Evolutionary conservation across 2,113 vertebrate genomes (phyloP).

Genomic region (Rynchops niger): DNA sequence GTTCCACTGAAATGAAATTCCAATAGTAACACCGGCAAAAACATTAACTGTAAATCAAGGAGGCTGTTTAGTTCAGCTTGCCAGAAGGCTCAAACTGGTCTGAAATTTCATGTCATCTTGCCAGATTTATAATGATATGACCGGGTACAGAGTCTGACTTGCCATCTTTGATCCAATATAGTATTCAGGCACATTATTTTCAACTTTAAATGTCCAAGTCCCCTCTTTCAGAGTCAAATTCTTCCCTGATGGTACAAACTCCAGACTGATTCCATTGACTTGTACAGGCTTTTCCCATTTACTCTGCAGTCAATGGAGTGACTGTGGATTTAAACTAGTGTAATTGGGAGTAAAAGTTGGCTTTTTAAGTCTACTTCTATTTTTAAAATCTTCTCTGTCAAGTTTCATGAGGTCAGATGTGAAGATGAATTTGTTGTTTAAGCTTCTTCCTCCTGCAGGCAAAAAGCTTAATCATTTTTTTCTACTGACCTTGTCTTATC

Average conservation of each 20-base stretch:
- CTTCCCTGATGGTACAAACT: neutral
- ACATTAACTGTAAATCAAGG: neutral
- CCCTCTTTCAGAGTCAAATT: neutral
- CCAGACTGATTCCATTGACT: neutral
- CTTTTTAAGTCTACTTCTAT: slow-evolving; percentile 40
- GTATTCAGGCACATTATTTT: neutral
- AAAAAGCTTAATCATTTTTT: slow-evolving; percentile 74
- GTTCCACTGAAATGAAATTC: neutral
- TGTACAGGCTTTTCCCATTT: neutral
- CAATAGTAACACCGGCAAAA: neutral
- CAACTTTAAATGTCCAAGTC: neutral
- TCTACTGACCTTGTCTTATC: slow-evolving; percentile 77
- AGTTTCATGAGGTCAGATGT: slow-evolving; percentile 74
- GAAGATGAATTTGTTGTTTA: slow-evolving; percentile 79
- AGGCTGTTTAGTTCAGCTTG: neutral
- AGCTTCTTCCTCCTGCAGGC: slow-evolving; percentile 66
- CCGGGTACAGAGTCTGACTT: neutral
- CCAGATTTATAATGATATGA: neutral
- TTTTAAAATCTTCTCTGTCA: slow-evolving; percentile 57
- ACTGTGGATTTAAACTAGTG: slow-evolving; percentile 22
- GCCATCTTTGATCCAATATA: neutral
- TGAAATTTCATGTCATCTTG: neutral
- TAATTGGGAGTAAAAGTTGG: slow-evolving; percentile 28
- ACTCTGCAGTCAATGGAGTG: neutral
- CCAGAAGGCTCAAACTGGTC: neutral